A percentile compares a stretch with the other conserved stretches of the same genome.
phyloP scores from a whole-genome alignment of 2,888 invertebrate species.

The Rambutsinella grinnellia region DNA sequence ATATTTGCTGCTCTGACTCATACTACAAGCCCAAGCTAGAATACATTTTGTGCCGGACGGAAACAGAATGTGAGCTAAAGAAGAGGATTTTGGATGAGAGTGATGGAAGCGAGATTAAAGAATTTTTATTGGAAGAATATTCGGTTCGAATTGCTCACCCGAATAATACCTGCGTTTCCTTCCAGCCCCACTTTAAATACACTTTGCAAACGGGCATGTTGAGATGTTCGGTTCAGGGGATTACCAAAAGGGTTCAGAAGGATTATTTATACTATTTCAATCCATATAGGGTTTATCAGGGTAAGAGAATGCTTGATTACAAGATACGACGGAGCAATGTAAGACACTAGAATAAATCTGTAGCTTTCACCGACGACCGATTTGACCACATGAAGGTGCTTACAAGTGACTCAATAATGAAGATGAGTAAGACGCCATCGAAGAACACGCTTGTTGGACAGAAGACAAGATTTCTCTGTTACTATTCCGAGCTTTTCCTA shows the following conservation, averaged over 20 bases:
- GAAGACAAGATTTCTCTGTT: constrained; percentile 55
- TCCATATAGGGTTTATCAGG: constrained; percentile 59
- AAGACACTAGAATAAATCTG: no score
- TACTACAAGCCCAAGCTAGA: constrained; percentile 60
- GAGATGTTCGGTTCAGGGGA: constrained; percentile 54
- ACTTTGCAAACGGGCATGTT: constrained; percentile 52
- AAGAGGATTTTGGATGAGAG: constrained; percentile 46
- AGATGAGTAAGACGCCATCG: constrained; percentile 59
- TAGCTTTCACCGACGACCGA: constrained; percentile 55
- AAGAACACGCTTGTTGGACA: constrained; percentile 55
- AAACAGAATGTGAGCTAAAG: constrained; percentile 58
- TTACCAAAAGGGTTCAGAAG: constrained; percentile 32
- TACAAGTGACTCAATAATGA: constrained; percentile 59
- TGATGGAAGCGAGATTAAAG: constrained; percentile 38
- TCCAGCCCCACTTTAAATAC: constrained; percentile 57
- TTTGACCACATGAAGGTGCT: constrained; percentile 55
- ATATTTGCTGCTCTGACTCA: constrained; percentile 56
- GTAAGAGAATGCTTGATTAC: no score
- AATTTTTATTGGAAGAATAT: constrained; percentile 42
- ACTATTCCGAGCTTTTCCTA: constrained; percentile 56
- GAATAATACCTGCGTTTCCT: constrained; percentile 49
- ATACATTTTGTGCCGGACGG: constrained; percentile 51
- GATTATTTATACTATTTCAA: constrained; percentile 59
- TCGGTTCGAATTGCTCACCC: constrained; percentile 25
- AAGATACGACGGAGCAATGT: no score